Base-by-base conservation (phyloP, 2,113 vertebrate species). In the Ochotona princeps region DNA sequence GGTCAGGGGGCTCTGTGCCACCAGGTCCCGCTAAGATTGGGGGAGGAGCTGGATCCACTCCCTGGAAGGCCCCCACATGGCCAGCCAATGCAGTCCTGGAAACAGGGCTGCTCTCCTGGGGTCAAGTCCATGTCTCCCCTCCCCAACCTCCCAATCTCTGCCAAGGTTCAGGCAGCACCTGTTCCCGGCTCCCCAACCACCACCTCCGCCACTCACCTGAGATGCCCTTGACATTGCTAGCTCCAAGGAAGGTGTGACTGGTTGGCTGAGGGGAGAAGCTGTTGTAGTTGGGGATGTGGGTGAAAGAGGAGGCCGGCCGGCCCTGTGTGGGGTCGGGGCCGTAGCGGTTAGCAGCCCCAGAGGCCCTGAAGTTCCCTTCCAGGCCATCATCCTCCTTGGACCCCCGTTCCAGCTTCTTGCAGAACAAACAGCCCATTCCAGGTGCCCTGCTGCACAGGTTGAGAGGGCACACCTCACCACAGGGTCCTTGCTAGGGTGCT, bases 371-470 rank as follows among this genome's bases (percentile, higher is more conserved):
- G 81, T 67, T 88, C 47, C 61, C 93, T 74, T 94, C 84, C 32
- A 84, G 1, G 81, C 93, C 35, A 38, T 91, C 97, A 8, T 86
- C 95, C 81, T 93, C 86, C 81, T 94, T 76, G 93, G 87, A 4
- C 44, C 18, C 94, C 0, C 92, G 92, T 90, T 98, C 98, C 94
- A 96, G 98, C 97, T 98, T 98, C 97, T 99, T 99, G 97, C 99
- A 99, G 97, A 98, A 99, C 96, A 98, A 97, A 97, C 99, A 99
- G 98, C 99, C 99, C 99, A 99, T 99, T 54, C 95, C 96, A 95
- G 93, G 97, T 54, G 17, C 81, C 76, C 95, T 96, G 89, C 57
- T 85, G 60, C 8, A 73, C 82, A 96, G 38, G 38, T 44, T 44
- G 38, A 95, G 20, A 47, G 32, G 38, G n/a, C 20, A 54, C 23